These are phyloP conservation scores for Tanypteryx hageni DNA, from an alignment of 2,888 invertebrate genomes.

Conservation along the genomic window DNA sequence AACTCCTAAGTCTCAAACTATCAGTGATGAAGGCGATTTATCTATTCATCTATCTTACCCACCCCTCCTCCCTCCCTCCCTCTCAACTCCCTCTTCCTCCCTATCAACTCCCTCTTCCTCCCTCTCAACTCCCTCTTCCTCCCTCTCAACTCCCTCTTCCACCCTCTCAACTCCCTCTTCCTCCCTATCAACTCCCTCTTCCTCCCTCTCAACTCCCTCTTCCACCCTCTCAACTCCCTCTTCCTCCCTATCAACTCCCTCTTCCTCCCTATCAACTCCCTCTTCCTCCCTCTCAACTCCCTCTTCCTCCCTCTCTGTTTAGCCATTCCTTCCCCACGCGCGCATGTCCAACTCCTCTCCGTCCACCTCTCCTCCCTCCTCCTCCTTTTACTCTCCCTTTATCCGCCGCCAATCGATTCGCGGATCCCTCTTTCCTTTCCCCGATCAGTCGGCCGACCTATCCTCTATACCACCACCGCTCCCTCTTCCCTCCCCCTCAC, in stretches of 20 bases:
- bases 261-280: neutral
- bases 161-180: neutral
- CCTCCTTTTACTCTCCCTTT: neutral
- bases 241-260: neutral
- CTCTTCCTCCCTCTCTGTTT: neutral
- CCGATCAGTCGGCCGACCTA: neutral
- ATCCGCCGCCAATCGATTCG: neutral
- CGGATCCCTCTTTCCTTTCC: neutral
- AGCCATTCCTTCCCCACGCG: neutral
- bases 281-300: neutral
- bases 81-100: neutral
- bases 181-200: no score
- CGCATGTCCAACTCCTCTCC: neutral
- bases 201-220: neutral
- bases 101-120: neutral
- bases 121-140: neutral
- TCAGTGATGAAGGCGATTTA: neutral
- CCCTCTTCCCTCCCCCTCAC: neutral
- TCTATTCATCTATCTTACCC: constrained; percentile 8
- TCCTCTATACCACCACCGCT: neutral
- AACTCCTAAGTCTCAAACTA: neutral
- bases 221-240: neutral
- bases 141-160: neutral
- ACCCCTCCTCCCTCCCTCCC: neutral
- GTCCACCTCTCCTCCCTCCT: neutral